Percentiles rank a stretch among this genome's conserved stretches.
phyloP scores from a whole-genome alignment of 2,797 vertebrate species.

The Harpagifer antarcticus region DNA sequence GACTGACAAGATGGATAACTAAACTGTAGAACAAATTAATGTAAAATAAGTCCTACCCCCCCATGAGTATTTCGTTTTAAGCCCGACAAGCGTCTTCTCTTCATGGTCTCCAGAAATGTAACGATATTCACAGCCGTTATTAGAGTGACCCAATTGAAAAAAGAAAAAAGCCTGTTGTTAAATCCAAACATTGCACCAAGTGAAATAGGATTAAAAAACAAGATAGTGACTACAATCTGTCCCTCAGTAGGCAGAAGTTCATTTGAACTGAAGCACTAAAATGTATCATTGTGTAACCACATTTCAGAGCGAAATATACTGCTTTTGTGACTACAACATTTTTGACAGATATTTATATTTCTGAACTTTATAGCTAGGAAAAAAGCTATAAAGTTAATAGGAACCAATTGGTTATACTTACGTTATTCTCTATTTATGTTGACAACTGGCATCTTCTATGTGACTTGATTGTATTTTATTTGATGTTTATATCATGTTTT shows the following conservation, averaged over 20 bases:
- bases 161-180: slow-evolving; percentile 20
- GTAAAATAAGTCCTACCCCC: slow-evolving; percentile 11
- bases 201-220: neutral
- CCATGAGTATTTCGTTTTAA: neutral
- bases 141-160: slow-evolving; percentile 18
- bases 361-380: neutral
- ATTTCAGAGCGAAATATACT: neutral
- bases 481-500: too few relatives aligned
- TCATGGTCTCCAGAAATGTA: neutral
- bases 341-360: too few relatives aligned
- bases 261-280: neutral
- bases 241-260: neutral
- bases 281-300: neutral
- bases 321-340: too few relatives aligned
- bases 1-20: slow-evolving; percentile 51
- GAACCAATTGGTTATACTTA: neutral
- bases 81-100: neutral
- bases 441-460: too few relatives aligned
- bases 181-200: neutral
- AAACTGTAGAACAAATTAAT: slow-evolving; percentile 16
- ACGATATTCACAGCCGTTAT: slow-evolving; percentile 2
- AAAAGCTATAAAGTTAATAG: neutral
- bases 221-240: neutral
- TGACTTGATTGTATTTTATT: too few relatives aligned
- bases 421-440: too few relatives aligned